phyloP scores from a whole-genome alignment of 1,140 invertebrate genomes.

The Melitaea cinxia region DNA sequence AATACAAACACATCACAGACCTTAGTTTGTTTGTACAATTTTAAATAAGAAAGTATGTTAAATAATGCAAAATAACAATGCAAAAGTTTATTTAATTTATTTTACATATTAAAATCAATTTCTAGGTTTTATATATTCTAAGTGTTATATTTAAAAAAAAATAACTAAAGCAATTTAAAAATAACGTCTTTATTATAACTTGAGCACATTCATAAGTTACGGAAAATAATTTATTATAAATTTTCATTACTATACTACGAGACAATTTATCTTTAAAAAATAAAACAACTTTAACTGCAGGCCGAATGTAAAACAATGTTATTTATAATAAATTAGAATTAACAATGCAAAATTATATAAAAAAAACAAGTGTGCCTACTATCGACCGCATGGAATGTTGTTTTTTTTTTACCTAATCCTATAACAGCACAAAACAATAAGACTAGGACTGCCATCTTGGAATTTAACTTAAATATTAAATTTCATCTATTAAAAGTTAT shows the following conservation, averaged over 20 bases:
- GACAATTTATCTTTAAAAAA: not conserved
- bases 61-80: too few species aligned
- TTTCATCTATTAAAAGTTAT: too few species aligned
- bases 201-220: constrained; percentile 16
- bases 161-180: constrained; percentile 8
- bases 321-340: not conserved
- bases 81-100: too few species aligned
- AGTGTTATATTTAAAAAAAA: too few species aligned
- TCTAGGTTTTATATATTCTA: too few species aligned
- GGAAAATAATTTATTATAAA: not conserved
- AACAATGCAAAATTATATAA: not conserved
- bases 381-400: not conserved
- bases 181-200: constrained; percentile 22
- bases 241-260: not conserved
- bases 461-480: too few species aligned
- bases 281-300: not conserved
- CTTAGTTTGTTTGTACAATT: too few species aligned
- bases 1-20: too few species aligned
- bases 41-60: too few species aligned
- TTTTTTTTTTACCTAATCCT: not conserved
- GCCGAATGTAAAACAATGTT: not conserved
- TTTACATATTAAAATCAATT: too few species aligned
- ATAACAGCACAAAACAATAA: not conserved
- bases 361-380: not conserved
- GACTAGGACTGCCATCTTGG: too few species aligned